Conservation (phyloP, 2,797 vertebrate species). For the Acrossocheilus fasciatus region DNA sequence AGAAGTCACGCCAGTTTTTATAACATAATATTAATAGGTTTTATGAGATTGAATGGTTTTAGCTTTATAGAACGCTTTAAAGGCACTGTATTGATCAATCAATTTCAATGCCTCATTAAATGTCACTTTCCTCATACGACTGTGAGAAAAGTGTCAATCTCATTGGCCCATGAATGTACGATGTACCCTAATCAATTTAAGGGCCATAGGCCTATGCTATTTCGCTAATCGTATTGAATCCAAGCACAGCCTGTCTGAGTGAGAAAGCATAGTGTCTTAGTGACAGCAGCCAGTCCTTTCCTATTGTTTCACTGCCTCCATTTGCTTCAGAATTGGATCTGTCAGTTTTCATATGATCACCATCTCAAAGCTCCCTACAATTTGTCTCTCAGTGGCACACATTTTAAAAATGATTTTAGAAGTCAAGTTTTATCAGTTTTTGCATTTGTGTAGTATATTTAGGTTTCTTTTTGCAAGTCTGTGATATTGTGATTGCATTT, state of each 20-base stretch:
- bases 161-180: slow-evolving; percentile 29
- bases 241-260: slow-evolving; percentile 16
- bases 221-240: slow-evolving; percentile 28
- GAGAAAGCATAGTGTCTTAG: slow-evolving; percentile 14
- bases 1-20: background rate
- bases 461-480: slow-evolving; percentile 9
- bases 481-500: background rate
- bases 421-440: slow-evolving; percentile 33
- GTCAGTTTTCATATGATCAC: slow-evolving; percentile 44
- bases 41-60: slow-evolving; percentile 19
- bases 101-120: slow-evolving; percentile 20
- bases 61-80: background rate
- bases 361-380: slow-evolving; percentile 20
- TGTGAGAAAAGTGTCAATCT: slow-evolving; percentile 44
- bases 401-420: slow-evolving; percentile 26
- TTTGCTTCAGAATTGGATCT: slow-evolving; percentile 44
- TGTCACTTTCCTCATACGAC: slow-evolving; percentile 26
- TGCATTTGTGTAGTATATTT: slow-evolving; percentile 4
- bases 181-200: slow-evolving; percentile 43
- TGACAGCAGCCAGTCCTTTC: slow-evolving; percentile 12
- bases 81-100: background rate
- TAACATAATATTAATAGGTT: background rate
- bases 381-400: slow-evolving; percentile 17
- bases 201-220: slow-evolving; percentile 19
- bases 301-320: slow-evolving; percentile 18